A percentile compares a stretch with the other conserved stretches of the same genome.
These are phyloP conservation scores for Austrolebias charrua DNA, from an alignment of 2,797 vertebrate genomes.

Conservation along the genomic window DNA sequence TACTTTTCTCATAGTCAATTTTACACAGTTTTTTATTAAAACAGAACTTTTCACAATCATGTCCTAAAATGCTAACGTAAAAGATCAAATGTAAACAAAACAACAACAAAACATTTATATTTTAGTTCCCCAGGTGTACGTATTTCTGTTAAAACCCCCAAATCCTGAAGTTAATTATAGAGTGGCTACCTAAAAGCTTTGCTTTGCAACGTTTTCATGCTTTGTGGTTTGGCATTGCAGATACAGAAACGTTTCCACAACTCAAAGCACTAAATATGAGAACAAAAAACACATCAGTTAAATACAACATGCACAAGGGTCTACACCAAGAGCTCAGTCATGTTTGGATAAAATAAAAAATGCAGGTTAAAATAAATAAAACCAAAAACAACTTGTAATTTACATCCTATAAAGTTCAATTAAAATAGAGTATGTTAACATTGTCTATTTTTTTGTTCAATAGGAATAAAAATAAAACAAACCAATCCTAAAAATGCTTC, in stretches of 20 bases:
- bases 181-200: conserved; percentile 9
- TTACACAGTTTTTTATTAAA: too few species aligned
- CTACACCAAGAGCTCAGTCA: too few species aligned
- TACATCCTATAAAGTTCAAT: too few species aligned
- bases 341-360: too few species aligned
- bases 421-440: too few species aligned
- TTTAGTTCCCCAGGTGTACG: neutral
- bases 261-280: conserved; percentile 3
- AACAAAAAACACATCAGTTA: neutral
- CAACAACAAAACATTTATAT: neutral
- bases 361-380: too few species aligned
- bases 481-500: too few species aligned
- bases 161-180: conserved; percentile 6
- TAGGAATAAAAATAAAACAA: too few species aligned
- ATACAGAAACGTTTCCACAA: conserved; percentile 5
- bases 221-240: conserved; percentile 20
- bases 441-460: too few species aligned
- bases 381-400: too few species aligned
- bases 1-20: too few species aligned
- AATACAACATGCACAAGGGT: neutral
- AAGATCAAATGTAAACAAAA: neutral
- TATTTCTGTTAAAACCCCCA: neutral
- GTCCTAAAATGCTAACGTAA: neutral
- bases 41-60: too few species aligned
- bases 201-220: conserved; percentile 24